Evolutionary conservation across 2,888 invertebrate species (phyloP).

Genomic region (Plagodis dolabraria): DNA sequence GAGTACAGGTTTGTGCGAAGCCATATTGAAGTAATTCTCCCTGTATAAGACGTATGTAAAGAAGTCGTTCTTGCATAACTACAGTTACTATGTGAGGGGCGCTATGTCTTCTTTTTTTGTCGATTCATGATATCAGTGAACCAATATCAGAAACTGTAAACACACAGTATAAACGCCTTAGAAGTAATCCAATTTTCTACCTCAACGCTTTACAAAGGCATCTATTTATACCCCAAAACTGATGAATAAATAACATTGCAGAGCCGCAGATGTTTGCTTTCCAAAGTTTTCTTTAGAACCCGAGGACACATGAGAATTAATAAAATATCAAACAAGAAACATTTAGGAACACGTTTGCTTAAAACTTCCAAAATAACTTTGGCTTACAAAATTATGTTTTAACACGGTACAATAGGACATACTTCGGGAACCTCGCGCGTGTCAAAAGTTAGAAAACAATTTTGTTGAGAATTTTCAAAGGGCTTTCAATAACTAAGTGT

Average conservation of each 20-base stretch:
- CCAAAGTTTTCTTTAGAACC: constrained; percentile 27
- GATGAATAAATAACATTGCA: constrained; percentile 10
- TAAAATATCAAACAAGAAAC: constrained; percentile 35
- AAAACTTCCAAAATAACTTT: constrained; percentile 21
- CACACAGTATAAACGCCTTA: too few species aligned
- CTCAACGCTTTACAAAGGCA: constrained; percentile 8
- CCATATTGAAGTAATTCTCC: too few species aligned
- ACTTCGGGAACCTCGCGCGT: constrained; percentile 9
- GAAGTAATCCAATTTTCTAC: background rate
- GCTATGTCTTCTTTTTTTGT: too few species aligned
- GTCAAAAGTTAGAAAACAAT: constrained; percentile 18
- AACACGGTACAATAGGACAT: constrained; percentile 16
- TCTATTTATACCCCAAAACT: constrained; percentile 8
- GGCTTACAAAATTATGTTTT: constrained; percentile 14
- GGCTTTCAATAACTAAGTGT: constrained; percentile 10
- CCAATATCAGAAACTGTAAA: too few species aligned
- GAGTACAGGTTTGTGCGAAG: too few species aligned
- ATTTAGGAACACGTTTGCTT: constrained; percentile 28
- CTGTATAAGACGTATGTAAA: too few species aligned
- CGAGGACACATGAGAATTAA: constrained; percentile 32
- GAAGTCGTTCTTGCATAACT: too few species aligned
- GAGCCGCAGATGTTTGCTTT: constrained; percentile 23
- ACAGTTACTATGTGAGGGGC: too few species aligned
- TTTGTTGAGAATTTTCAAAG: constrained; percentile 19
- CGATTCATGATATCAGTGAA: too few species aligned